Evolutionary conservation across 2,888 invertebrate species (phyloP).

Genomic region (Nomada fabriciana): DNA sequence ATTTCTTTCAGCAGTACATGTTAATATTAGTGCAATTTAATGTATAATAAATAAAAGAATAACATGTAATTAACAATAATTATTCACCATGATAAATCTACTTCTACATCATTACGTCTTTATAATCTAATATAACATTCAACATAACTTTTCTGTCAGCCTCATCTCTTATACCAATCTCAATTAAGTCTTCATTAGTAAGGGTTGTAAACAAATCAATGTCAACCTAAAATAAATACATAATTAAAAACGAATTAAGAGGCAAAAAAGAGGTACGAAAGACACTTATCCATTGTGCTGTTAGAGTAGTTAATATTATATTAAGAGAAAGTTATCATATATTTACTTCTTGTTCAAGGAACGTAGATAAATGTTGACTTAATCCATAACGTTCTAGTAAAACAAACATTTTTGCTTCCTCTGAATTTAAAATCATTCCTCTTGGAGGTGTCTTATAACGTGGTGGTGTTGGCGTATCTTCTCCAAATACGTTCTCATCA

Average conservation of each 20-base stretch:
- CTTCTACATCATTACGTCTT: slow-evolving; percentile 33
- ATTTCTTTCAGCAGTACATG: background rate
- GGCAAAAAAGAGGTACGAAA: background rate
- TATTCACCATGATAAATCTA: slow-evolving; percentile 21
- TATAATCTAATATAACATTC: slow-evolving; percentile 72
- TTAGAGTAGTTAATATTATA: background rate
- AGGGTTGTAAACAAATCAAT: slow-evolving; percentile 79
- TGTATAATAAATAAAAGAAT: slow-evolving; percentile 31
- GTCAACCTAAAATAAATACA: slow-evolving; percentile 76
- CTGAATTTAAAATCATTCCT: slow-evolving; percentile 74
- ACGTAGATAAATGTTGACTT: slow-evolving; percentile 73
- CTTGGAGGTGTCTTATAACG: slow-evolving; percentile 77
- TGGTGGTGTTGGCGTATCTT: slow-evolving; percentile 78
- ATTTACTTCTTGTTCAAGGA: slow-evolving; percentile 80
- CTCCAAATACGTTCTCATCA: slow-evolving; percentile 77
- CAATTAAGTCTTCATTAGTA: slow-evolving; percentile 77
- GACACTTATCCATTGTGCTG: background rate
- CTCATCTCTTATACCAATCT: slow-evolving; percentile 78
- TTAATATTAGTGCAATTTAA: slow-evolving; percentile 14
- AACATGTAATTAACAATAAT: slow-evolving; percentile 3
- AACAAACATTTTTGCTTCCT: slow-evolving; percentile 73
- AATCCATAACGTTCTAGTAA: slow-evolving; percentile 76
- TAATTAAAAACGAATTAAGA: background rate
- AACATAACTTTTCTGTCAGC: slow-evolving; percentile 74
- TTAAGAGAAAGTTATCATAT: background rate